Evolutionary conservation across 2,113 vertebrate genomes (phyloP).

Genomic region (Apteryx mantelli): DNA sequence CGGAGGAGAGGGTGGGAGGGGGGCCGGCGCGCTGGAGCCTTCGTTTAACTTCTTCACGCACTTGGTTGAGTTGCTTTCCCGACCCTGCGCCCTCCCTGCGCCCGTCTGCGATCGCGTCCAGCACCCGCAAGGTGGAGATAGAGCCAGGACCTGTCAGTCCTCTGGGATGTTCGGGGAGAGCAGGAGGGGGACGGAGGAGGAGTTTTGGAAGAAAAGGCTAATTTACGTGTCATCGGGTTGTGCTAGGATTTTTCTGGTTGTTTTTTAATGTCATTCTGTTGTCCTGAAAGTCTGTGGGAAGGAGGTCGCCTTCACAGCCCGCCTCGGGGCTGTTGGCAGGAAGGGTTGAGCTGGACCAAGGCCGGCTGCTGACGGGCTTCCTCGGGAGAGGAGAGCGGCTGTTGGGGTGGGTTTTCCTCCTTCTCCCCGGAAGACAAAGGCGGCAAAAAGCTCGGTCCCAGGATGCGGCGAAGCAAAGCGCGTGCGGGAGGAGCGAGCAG

Average conservation of each 20-base stretch:
- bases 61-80: background rate
- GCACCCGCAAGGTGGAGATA: background rate
- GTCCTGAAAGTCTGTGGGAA: background rate
- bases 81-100: background rate
- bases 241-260: background rate
- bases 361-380: background rate
- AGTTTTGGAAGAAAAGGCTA: background rate
- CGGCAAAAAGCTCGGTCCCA: background rate
- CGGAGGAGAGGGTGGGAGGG: background rate
- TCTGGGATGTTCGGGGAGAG: background rate
- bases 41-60: background rate
- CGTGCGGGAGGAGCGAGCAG: background rate
- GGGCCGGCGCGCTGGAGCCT: background rate
- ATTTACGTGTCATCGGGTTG: background rate
- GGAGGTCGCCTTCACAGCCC: background rate
- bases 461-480: background rate
- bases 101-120: background rate
- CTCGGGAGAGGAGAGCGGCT: background rate
- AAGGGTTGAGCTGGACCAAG: constrained; percentile 3
- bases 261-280: background rate
- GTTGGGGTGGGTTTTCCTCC: background rate
- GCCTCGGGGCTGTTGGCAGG: background rate
- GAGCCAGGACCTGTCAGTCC: background rate
- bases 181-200: background rate
- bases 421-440: background rate